These are phyloP conservation scores for Catharus ustulatus DNA, from an alignment of 2,797 vertebrate species.

Conservation along the genomic window DNA sequence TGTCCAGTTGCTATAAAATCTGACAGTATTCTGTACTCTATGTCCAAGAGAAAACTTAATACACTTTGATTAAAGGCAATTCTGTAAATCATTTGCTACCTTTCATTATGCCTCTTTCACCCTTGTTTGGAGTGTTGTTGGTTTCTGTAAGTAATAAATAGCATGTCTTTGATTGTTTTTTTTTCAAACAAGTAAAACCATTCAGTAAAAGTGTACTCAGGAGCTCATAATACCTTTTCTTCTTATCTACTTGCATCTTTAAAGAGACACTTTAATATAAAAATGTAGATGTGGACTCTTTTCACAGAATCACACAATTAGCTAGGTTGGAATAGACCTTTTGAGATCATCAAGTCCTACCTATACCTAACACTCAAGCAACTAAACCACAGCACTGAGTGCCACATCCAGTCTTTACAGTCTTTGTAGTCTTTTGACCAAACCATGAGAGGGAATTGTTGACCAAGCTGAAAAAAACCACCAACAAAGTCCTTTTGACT, in stretches of 20 bases:
- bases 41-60: not conserved
- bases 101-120: not conserved
- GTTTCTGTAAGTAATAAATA: not conserved
- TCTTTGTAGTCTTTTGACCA: not conserved
- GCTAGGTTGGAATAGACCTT: not conserved
- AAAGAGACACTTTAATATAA: accelerated
- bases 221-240: not conserved
- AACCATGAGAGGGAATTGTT: not conserved
- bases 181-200: not conserved
- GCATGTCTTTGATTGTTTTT: not conserved
- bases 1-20: not conserved
- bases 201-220: not conserved
- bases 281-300: not conserved
- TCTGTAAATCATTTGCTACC: not conserved
- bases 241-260: not conserved
- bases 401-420: not conserved
- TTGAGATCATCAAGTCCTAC: not conserved
- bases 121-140: not conserved
- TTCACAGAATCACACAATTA: not conserved
- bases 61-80: not conserved
- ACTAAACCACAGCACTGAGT: not conserved
- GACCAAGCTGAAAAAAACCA: not conserved
- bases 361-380: not conserved
- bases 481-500: not conserved
- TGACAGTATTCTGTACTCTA: not conserved